A percentile compares a stretch with the other conserved stretches of the same genome.
phyloP scores from a whole-genome alignment of 1,140 invertebrate genomes.

The Drosophila mojavensis region DNA sequence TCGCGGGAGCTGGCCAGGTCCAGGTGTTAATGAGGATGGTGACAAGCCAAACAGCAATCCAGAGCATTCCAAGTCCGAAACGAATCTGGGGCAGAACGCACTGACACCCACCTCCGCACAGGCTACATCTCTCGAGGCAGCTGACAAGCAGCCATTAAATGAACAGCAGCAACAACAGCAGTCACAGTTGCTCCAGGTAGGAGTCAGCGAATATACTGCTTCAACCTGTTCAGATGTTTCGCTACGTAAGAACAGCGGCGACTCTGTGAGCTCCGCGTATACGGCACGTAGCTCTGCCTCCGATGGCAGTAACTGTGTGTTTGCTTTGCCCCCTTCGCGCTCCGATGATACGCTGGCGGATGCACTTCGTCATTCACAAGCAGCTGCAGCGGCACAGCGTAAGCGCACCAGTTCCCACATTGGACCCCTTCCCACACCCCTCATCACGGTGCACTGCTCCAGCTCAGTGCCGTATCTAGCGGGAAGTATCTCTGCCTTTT shows the following conservation, averaged over 20 bases:
- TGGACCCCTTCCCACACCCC: conserved; percentile 50
- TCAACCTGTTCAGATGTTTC: conserved; percentile 84
- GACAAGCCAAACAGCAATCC: conserved; percentile 67
- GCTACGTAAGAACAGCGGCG: conserved; percentile 87
- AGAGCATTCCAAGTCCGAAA: conserved; percentile 93
- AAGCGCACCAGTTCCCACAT: conserved; percentile 85
- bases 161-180: conserved; percentile 62
- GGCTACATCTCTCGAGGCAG: conserved; percentile 15
- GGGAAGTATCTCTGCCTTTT: conserved; percentile 75
- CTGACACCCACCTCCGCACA: conserved; percentile 43
- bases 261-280: conserved; percentile 84
- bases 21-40: conserved; percentile 86
- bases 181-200: conserved; percentile 85
- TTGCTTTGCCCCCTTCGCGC: conserved; percentile 88
- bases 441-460: conserved; percentile 70
- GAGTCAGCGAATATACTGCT: conserved; percentile 75
- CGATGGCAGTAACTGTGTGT: conserved; percentile 64
- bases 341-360: conserved; percentile 90
- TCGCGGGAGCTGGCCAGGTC: conserved; percentile 92
- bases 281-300: conserved; percentile 71
- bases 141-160: conserved; percentile 25
- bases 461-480: conserved; percentile 76
- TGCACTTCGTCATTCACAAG: conserved; percentile 82
- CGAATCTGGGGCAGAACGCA: conserved; percentile 87
- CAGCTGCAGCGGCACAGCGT: conserved; percentile 59